These are phyloP conservation scores for Tanypteryx hageni DNA, from an alignment of 2,888 invertebrate genomes.

Conservation along the genomic window DNA sequence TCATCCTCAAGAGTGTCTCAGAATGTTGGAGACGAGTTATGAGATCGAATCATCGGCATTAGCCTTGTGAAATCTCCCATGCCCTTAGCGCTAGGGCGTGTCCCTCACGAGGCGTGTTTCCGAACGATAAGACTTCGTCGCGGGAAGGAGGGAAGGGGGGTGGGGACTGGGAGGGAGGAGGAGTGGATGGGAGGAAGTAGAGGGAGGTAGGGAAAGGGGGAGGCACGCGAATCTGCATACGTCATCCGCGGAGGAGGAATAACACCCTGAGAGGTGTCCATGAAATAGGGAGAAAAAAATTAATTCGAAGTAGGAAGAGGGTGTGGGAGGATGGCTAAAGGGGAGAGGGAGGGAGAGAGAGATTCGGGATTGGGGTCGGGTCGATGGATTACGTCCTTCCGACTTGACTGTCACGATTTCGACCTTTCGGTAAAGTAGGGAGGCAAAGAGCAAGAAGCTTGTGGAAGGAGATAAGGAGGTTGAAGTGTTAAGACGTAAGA, in stretches of 20 bases:
- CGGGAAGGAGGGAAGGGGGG: constrained; percentile 22
- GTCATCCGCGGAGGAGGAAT: not conserved
- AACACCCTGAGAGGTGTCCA: constrained; percentile 21
- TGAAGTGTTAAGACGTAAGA: constrained; percentile 26
- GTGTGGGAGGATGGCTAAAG: not conserved
- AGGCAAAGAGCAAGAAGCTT: constrained; percentile 38
- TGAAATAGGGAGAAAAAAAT: constrained; percentile 25
- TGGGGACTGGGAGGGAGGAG: not conserved
- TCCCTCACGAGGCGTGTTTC: constrained; percentile 58
- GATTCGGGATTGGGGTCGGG: constrained; percentile 25
- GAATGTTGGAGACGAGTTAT: constrained; percentile 61
- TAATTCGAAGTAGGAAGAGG: not conserved
- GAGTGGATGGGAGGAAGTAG: not conserved
- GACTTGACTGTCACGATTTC: constrained; percentile 52
- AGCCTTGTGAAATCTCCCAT: constrained; percentile 58
- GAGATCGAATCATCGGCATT: constrained; percentile 56
- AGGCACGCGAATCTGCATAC: constrained; percentile 25
- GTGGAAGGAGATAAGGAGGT: constrained; percentile 63
- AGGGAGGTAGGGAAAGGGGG: not conserved
- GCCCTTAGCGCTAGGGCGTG: not conserved
- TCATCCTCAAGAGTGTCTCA: constrained; percentile 63
- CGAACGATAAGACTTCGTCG: constrained; percentile 56
- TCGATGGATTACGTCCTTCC: constrained; percentile 45
- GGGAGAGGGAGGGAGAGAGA: not conserved
- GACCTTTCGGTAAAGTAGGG: constrained; percentile 45